Evolutionary conservation across 1,140 invertebrate species (phyloP), one percentile per base, ranked within the genome.

Genomic region (Camponotus pennsylvanicus): DNA sequence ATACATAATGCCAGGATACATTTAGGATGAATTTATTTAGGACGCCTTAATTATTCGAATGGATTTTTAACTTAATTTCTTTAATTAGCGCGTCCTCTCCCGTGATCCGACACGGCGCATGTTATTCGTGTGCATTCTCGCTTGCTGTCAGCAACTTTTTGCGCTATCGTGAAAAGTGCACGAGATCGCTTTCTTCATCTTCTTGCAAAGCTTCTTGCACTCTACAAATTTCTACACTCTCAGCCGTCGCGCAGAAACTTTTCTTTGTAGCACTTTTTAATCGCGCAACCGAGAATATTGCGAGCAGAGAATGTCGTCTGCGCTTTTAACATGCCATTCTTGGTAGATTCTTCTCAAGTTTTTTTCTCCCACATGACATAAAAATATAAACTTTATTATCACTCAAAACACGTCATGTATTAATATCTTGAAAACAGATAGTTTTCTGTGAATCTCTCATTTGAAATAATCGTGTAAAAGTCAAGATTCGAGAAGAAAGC

Each of bases 21-120:
- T 52, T 32, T 18, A 2, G 32, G 37, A 45, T 34, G 42, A 85
- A 70, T 85, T 85, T 64, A 73, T 59, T 52, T 52, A 1, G 49
- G 49, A 66, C n/a, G 61, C 85, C 87, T 90, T 91, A 92, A 92
- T 92, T 92, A 92, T 91, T 90, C 89, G 84, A 49, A 90, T 89
- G 80, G 90, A 86, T 87, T 88, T 90, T 87, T 92, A 92, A 92
- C 90, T 92, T 86, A 91, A 92, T 92, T 90, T 86, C 75, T 83
- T 88, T 86, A 90, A 89, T 91, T 91, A 89, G 67, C 70, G 78
- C 34, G 67, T 3, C 37, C 66, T 63, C 59, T 86, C 66, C 76
- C 82, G 91, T 87, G 85, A 85, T 90, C 87, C 69, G 40, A 63
- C 75, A 83, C 7, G 64, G 27, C 61, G 49, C 49, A 40, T 21